These are phyloP conservation scores for Mohoua ochrocephala DNA, from an alignment of 2,113 vertebrate genomes.

Conservation along the genomic window DNA sequence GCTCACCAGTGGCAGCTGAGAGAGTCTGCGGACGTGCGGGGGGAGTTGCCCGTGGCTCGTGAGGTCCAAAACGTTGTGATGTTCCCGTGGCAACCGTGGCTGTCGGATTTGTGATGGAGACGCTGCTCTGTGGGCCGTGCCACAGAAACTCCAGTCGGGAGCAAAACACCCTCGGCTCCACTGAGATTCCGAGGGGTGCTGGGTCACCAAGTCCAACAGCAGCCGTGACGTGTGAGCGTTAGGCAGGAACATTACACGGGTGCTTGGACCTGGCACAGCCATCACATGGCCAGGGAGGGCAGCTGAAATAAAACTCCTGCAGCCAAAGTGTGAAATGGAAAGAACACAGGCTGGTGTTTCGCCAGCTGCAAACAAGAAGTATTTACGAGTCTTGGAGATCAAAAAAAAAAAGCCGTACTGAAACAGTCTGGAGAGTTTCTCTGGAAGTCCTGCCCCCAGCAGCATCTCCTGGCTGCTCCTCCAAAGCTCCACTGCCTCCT, in stretches of 20 bases:
- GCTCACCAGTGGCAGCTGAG: background rate
- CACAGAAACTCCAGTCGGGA: background rate
- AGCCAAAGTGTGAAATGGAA: background rate
- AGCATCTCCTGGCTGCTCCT: background rate
- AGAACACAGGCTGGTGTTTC: background rate
- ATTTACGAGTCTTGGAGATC: background rate
- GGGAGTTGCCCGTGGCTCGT: background rate
- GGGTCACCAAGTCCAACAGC: background rate
- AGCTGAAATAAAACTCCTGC: background rate
- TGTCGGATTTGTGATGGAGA: background rate
- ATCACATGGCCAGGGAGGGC: background rate
- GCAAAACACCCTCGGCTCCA: background rate
- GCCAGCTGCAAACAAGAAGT: background rate
- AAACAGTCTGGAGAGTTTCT: background rate
- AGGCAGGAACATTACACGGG: background rate
- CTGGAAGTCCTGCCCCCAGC: background rate
- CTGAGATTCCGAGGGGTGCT: background rate
- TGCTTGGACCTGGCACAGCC: background rate
- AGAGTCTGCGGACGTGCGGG: background rate
- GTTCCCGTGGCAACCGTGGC: background rate
- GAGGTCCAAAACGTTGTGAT: background rate
- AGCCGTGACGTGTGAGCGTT: background rate
- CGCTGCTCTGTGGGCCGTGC: rapidly evolving
- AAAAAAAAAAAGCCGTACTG: background rate
- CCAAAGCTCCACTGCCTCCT: background rate